A percentile compares a stretch with the other conserved stretches of the same genome.
phyloP scores from a whole-genome alignment of 2,888 invertebrate genomes.

The Perdita meconis region DNA sequence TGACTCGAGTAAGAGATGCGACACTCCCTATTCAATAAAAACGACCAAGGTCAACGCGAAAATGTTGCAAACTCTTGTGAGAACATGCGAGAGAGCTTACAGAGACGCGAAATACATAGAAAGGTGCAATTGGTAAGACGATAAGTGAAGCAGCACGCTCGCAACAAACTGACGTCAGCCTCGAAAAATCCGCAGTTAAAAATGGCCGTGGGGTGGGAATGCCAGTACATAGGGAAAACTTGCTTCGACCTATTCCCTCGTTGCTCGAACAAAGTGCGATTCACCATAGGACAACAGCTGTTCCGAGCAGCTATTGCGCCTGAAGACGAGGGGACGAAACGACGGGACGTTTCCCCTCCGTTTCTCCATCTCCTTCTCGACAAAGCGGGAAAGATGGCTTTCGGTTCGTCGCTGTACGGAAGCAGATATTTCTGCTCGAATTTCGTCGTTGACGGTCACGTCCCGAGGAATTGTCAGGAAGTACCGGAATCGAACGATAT shows the following conservation, averaged over 20 bases:
- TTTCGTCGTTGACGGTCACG: conserved; percentile 6
- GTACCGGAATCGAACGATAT: conserved; percentile 13
- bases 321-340: conserved; percentile 66
- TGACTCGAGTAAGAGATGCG: conserved; percentile 14
- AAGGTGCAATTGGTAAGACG: conserved; percentile 1
- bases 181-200: conserved; percentile 53
- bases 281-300: conserved; percentile 72
- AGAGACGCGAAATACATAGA: neutral
- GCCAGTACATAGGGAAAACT: conserved; percentile 58
- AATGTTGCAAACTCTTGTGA: neutral
- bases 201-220: conserved; percentile 60
- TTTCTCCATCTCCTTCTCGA: conserved; percentile 26
- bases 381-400: conserved; percentile 36
- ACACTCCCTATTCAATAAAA: conserved; percentile 26
- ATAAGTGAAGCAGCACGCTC: conserved; percentile 53
- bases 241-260: conserved; percentile 61
- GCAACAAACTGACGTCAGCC: conserved; percentile 43
- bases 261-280: conserved; percentile 68
- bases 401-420: conserved; percentile 30
- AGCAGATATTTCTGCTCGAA: conserved; percentile 39
- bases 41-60: neutral
- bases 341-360: conserved; percentile 49
- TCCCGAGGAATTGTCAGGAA: neutral
- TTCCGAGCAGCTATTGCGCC: conserved; percentile 68
- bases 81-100: neutral